These are phyloP conservation scores for Myotis vivesi DNA, from an alignment of 2,797 vertebrate species.

Conservation along the genomic window DNA sequence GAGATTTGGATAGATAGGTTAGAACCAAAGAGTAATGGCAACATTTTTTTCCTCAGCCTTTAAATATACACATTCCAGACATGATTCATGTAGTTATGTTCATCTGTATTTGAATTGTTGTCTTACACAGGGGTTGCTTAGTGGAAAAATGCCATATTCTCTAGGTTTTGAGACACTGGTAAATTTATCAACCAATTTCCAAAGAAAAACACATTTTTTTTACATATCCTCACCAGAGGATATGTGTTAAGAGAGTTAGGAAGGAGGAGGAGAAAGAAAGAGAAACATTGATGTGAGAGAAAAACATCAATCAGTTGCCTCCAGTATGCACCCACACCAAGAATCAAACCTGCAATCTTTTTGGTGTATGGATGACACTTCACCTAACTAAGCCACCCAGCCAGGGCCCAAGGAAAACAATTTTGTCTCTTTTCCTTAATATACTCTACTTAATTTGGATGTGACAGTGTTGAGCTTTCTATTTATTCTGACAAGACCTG, in stretches of 20 bases:
- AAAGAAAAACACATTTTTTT: background rate
- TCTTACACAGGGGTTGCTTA: background rate
- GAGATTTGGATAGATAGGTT: background rate
- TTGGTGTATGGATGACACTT: background rate
- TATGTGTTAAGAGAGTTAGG: background rate
- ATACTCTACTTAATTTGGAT: background rate
- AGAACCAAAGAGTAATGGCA: background rate
- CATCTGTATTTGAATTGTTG: conserved; percentile 14
- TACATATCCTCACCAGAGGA: background rate
- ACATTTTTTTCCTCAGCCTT: background rate
- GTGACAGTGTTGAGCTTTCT: background rate
- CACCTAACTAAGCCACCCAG: background rate
- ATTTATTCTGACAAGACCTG: conserved; percentile 34
- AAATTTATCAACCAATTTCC: conserved; percentile 33
- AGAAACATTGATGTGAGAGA: background rate
- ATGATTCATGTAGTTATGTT: background rate
- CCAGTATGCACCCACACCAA: background rate
- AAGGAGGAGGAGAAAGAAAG: background rate
- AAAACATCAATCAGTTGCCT: background rate
- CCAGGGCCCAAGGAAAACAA: background rate
- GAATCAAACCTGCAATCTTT: background rate
- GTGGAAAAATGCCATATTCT: background rate
- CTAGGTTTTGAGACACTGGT: conserved; percentile 36
- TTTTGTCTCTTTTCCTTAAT: conserved; percentile 39
- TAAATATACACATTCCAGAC: background rate